phyloP scores from a whole-genome alignment of 2,888 invertebrate genomes.

The Metacarcinus magister region DNA sequence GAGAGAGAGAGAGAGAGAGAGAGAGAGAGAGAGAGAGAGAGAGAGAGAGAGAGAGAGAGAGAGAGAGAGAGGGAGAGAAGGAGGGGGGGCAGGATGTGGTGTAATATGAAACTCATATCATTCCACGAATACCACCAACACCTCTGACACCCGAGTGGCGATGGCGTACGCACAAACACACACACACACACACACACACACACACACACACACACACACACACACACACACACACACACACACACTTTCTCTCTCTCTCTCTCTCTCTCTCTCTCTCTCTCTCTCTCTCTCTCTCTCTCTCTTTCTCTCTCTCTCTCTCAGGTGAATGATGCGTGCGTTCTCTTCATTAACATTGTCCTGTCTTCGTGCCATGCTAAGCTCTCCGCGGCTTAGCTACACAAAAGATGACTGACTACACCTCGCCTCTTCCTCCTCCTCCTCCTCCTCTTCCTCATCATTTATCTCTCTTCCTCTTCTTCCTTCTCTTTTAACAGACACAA shows the following conservation, averaged over 20 bases:
- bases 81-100: background rate
- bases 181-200: no score
- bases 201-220: no score
- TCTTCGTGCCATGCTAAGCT: no score
- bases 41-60: constrained; percentile 26
- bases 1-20: background rate
- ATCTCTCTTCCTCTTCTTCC: background rate
- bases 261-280: background rate
- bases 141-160: background rate
- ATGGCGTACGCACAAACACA: no score
- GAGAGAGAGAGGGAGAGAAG: background rate
- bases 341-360: no score
- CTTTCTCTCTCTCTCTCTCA: background rate
- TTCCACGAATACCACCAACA: constrained; percentile 26
- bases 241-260: background rate
- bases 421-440: no score
- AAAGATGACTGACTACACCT: no score
- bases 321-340: no score
- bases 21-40: constrained; percentile 12
- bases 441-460: no score
- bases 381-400: no score
- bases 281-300: constrained; percentile 26
- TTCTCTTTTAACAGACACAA: background rate
- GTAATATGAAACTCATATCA: constrained; percentile 1
- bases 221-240: no score